A percentile compares a stretch with the other conserved stretches of the same genome.
Conservation (phyloP, 2,113 vertebrate species). For the Spea bombifrons region DNA sequence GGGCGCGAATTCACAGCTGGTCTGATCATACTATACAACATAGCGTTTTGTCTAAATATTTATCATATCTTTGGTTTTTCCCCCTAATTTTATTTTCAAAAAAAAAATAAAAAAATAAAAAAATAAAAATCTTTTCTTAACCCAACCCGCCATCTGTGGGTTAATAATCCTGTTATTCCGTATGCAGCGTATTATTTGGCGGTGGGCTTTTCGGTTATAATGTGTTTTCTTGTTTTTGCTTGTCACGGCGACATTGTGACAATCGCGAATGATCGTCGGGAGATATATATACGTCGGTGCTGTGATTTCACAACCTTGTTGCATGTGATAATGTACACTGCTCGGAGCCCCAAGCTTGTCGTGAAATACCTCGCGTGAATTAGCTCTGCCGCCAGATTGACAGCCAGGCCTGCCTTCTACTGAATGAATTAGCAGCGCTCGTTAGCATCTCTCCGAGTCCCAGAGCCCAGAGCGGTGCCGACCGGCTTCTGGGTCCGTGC, state of each 20-base stretch:
- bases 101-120: neutral
- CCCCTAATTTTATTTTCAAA: neutral
- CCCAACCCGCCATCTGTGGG: no score
- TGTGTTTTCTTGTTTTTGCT: neutral
- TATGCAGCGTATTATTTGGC: neutral
- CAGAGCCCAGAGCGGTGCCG: neutral
- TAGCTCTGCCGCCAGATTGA: conserved; percentile 3
- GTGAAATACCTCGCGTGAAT: conserved; percentile 1
- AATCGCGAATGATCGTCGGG: neutral
- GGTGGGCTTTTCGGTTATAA: neutral
- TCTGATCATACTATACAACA: conserved; percentile 27
- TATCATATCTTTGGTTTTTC: conserved; percentile 17
- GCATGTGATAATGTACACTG: conserved; percentile 11
- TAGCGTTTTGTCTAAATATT: conserved; percentile 43
- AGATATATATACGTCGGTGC: neutral
- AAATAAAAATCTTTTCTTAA: neutral
- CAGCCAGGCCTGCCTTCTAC: conserved; percentile 2
- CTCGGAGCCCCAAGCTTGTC: neutral
- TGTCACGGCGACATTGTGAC: neutral
- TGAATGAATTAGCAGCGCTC: conserved; percentile 20
- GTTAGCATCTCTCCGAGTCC: conserved; percentile 14
- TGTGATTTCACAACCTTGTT: neutral
- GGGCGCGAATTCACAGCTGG: conserved; percentile 25
- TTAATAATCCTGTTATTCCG: no score
- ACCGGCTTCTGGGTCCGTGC: neutral